Evolutionary conservation across 2,797 vertebrate genomes (phyloP).

Genomic region (Propithecus deckenii): DNA sequence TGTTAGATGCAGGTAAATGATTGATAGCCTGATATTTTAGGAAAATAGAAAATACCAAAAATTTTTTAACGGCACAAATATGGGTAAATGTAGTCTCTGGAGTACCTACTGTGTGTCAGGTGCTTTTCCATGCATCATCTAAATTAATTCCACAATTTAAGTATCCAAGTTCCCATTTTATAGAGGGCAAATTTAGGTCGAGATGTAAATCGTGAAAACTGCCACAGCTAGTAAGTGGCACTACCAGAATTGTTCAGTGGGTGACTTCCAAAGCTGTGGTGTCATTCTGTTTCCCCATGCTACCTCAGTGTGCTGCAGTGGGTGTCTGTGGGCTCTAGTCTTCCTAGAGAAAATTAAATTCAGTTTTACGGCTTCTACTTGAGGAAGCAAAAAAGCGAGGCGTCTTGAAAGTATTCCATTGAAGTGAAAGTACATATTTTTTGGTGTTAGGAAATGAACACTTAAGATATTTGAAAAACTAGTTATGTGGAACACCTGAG

Average conservation of each 20-base stretch:
- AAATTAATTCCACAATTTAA: background rate
- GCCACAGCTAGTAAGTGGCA: background rate
- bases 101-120: background rate
- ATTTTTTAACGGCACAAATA: background rate
- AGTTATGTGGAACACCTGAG: background rate
- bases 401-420: background rate
- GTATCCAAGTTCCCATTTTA: background rate
- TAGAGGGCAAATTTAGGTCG: background rate
- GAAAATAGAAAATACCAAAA: background rate
- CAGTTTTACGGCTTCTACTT: background rate
- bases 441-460: background rate
- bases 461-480: slow-evolving; percentile 1
- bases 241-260: background rate
- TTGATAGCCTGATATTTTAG: background rate
- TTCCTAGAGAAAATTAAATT: background rate
- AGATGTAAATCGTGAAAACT: background rate
- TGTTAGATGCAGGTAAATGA: background rate
- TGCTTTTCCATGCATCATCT: background rate
- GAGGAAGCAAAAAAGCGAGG: background rate
- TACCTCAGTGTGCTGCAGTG: background rate
- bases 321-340: background rate
- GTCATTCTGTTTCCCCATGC: background rate
- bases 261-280: background rate
- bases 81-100: background rate
- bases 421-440: background rate